A percentile compares a stretch with the other conserved stretches of the same genome.
phyloP scores from a whole-genome alignment of 2,888 invertebrate genomes.

The Drosophila cognata region DNA sequence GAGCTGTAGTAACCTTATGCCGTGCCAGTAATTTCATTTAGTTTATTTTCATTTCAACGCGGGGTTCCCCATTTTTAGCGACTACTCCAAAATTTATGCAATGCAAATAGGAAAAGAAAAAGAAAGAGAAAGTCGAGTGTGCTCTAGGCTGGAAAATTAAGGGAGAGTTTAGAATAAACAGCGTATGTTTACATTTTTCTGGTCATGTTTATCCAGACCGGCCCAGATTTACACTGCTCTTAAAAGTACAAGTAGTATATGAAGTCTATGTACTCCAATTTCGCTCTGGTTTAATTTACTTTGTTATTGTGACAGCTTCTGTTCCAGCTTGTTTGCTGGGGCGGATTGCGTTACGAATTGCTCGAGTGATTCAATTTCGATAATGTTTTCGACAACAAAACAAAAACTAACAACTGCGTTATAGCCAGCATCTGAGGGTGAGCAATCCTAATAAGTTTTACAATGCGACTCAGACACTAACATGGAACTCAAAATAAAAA shows the following conservation, averaged over 20 bases:
- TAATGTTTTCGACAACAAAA: constrained; percentile 49
- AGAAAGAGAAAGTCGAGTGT: constrained; percentile 37
- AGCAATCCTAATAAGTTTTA: constrained; percentile 46
- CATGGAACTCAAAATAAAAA: constrained; percentile 38
- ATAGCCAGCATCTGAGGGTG: constrained; percentile 4
- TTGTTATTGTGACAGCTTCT: constrained; percentile 53
- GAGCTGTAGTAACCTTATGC: constrained; percentile 37
- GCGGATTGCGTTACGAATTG: constrained; percentile 75
- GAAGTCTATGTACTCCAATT: constrained; percentile 6
- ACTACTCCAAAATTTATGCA: constrained; percentile 63
- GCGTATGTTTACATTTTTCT: constrained; percentile 65
- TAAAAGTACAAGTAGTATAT: constrained; percentile 3
- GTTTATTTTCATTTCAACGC: constrained; percentile 34
- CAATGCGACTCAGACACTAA: constrained; percentile 52
- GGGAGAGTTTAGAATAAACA: constrained; percentile 31
- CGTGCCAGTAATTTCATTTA: constrained; percentile 64
- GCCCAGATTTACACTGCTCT: constrained; percentile 22
- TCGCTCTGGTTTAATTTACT: constrained; percentile 23
- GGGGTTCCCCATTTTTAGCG: constrained; percentile 24
- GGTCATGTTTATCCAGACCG: constrained; percentile 31
- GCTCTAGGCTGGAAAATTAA: constrained; percentile 1
- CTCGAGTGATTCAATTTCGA: constrained; percentile 74
- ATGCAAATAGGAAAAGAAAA: constrained; percentile 61
- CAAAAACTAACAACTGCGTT: constrained; percentile 13
- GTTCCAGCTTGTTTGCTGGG: constrained; percentile 50